Base-by-base conservation (phyloP, 2,888 invertebrate genomes). In the Taphrorychus bicolor region DNA sequence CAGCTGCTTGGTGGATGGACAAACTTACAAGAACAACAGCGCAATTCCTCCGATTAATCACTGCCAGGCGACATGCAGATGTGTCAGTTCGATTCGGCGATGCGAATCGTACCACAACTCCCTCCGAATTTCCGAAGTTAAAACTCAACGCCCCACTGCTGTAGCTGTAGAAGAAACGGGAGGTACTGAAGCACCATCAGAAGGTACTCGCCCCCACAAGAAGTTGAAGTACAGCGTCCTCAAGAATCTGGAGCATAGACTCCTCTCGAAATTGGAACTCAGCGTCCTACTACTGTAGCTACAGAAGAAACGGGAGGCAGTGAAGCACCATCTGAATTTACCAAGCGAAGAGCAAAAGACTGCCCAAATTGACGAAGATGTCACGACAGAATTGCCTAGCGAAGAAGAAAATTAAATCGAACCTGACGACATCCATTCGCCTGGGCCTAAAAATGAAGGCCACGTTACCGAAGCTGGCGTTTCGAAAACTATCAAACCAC, bases 61-160 rank as follows among this genome's bases (percentile, higher is more conserved):
- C 71, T 95, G 95, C 76, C 92, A 93, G 79, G 81, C 87, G 45
- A 86, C 87, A 66, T 95, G 95, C 76, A 87, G 82, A 76, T 95
- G 95, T 79, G 75, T 90, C 41, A 94, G 93, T 78, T 94, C 94
- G 73, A 91, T 94, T 75, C 86, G 95, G 11, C 89, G 90, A 79
- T 95, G 95, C 80, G 88, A 90, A 72, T 86, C 88, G 95, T 78
- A 85, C 88, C 71, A 87, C 90, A 63, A 88, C 92, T 64, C 91
- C 92, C 56, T 83, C 85, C 65, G 85, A 89, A 73, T 83, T 88
- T 80, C 83, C 85, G 64, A 89, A 90, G 76, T 93, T 93, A 77
- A 87, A 88, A 83, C 89, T 90, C 23, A 83, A 89, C 54, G 87
- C 88, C 75, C n/a, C n/a, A n/a, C n/a, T n/a, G n/a, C n/a, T n/a